Evolutionary conservation across 2,888 invertebrate genomes (phyloP), one percentile per base, ranked within the genome.

Genomic region (Sepiola atlantica): DNA sequence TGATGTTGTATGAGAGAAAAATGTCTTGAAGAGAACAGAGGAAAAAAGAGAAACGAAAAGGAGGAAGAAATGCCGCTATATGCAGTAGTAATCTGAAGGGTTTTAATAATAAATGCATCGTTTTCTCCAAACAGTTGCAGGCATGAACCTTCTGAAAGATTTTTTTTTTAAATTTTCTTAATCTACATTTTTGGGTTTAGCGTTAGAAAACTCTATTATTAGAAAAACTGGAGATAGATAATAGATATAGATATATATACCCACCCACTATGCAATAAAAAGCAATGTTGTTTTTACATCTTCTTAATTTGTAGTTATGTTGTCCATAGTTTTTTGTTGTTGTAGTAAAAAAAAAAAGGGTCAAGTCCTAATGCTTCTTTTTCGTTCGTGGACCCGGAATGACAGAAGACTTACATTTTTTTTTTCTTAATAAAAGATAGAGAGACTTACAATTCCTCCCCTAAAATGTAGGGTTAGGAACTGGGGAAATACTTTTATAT

Each of bases 81-180:
- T 55, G 92, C 28, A 45, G 45, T 45, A 45, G 45, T 45, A 45
- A 55, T 45, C n/a, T 28, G 45, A 55, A 18, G 20, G 14, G 16
- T 54, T 92, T 92, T 54, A 92, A 45, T 54, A 92, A 45, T 92
- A 92, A 55, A 92, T 45, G 92, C 92, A 92, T 92, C 92, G 54
- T 92, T 92, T 92, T n/a, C 92, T 10, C 77, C 77, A 77, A 90
- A 92, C 28, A 92, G 45, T 55, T 24, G n/a, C 16, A 92, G 92
- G 55, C 54, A 92, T 92, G 45, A 55, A 35, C 92, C 45, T 54
- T 55, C 28, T 21, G n/a, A n/a, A n/a, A n/a, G n/a, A n/a, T n/a
- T n/a, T n/a, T n/a, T n/a, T n/a, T n/a, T n/a, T n/a, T n/a, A 92
- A n/a, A 21, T n/a, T 14, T 55, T 45, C 45, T 45, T 6, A 14